Base-by-base conservation (phyloP, 2,797 vertebrate genomes). In the Ambastaia sidthimunki region DNA sequence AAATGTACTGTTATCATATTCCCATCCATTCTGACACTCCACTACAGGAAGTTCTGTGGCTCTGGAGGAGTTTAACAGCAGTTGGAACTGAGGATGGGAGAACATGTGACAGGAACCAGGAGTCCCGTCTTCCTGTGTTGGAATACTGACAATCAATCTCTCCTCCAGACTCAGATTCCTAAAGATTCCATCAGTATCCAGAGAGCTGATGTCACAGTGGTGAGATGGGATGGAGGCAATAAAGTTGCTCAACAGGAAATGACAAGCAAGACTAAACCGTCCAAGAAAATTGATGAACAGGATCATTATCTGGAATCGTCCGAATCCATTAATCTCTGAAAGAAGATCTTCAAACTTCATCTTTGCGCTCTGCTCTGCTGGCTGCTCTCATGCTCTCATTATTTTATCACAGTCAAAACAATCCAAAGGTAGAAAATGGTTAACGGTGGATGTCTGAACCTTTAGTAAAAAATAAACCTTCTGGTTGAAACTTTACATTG, bases 311-410 rank as follows among this genome's bases (percentile, higher is more conserved):
- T 96, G 96, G 87, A 95, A 97, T 78, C 75, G 92, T 44, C 95
- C 95, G 76, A 65, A 65, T 19, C 95, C 95, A 1, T 95, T 92
- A 0, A 86, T 93, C 77, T 96, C 91, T 0, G 85, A 83, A 28
- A 98, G 89, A 67, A 98, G 76, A 71, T 95, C 93, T 83, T 98
- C 96, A 66, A 98, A 97, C 83, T 86, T 93, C 96, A 98, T 98
- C 11, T 72, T 90, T 50, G n/a, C 25, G 15, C 69, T 25, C 0
- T 62, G 25, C 65, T 25, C 0, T 31, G 59, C 15, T 62, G 59
- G 2, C 59, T 31, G 25, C 28, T 28, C 28, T 28, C n/a, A 12
- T 23, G 16, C 21, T 25, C 11, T n/a, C n/a, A 62, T 31, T 25
- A 11, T 59, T 59, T 28, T 62, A 44, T 16, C 4, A 60, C 1